Base-by-base conservation (phyloP, 2,888 invertebrate genomes). In the Conops quadrifasciatus region DNA sequence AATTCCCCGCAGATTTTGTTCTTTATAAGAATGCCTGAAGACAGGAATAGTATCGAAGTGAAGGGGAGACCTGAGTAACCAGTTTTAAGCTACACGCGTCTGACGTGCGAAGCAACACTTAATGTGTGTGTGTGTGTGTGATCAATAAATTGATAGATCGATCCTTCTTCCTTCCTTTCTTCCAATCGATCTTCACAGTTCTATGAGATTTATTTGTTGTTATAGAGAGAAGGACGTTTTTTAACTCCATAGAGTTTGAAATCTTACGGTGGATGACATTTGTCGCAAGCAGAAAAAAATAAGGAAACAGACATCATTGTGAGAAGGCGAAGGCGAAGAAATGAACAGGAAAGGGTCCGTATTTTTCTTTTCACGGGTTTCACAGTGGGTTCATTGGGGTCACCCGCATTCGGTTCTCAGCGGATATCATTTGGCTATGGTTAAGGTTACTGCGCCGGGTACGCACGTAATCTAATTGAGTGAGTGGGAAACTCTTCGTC, bases 81-180 rank as follows among this genome's bases (percentile, higher is more conserved):
- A 67, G 60, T 51, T 51, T 24, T 13, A 24, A 28, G 26, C 13
- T 58, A 58, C 68, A 68, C 68, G 68, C 68, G 68, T 68, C 68
- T 30, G 68, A 62, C 60, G 51, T 68, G 60, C 60, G 68, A 62
- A 62, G 62, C 68, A 60, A 67, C 62, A 16, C 58, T 9, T 7
- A 36, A 28, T 30, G 53, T 66, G 49, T 60, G 2, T 62, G 68
- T 47, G 30, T 51, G 60, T 56, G 66, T 49, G 24, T 15, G 26
- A 63, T 45, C 63, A 45, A 43, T 30, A 4, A 60, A 51, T 19
- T 15, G 26, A 45, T 45, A 43, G 45, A 47, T 63, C 62, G 45
- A 45, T 21, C 36, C 36, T 13, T 51, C 4, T 16, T 5, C 21
- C 26, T 24, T 28, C 15, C 11, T 58, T 15, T 24, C 26, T 43